Evolutionary conservation across 2,888 invertebrate species (phyloP).

Genomic region (Panzeria rudis): DNA sequence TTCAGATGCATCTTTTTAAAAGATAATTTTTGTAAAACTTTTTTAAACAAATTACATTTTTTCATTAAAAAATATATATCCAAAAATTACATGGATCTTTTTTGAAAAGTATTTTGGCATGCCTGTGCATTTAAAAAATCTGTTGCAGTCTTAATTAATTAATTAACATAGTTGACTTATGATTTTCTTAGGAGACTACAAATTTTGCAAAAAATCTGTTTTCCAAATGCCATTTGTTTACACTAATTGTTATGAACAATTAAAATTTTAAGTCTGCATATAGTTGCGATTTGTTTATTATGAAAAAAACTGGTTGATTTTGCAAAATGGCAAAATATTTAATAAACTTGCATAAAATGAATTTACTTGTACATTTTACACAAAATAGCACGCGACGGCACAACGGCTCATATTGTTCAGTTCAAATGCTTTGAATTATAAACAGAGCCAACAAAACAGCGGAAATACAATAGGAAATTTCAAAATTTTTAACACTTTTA

Average conservation of each 20-base stretch:
- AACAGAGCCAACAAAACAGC: neutral
- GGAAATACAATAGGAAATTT: slow-evolving; percentile 17
- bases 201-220: neutral
- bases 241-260: neutral
- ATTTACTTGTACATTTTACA: neutral
- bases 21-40: too few relatives aligned
- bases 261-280: neutral
- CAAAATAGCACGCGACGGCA: slow-evolving; percentile 17
- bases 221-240: neutral
- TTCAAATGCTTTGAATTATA: neutral
- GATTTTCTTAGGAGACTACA: neutral
- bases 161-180: neutral
- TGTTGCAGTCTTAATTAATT: neutral
- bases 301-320: neutral
- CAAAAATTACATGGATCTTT: too few relatives aligned
- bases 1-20: too few relatives aligned
- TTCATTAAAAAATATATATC: too few relatives aligned
- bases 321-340: slow-evolving; percentile 10
- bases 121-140: neutral
- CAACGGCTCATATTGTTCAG: neutral
- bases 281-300: neutral
- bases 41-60: too few relatives aligned
- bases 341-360: slow-evolving; percentile 9
- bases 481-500: neutral
- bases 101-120: too few relatives aligned